phyloP scores from a whole-genome alignment of 2,797 vertebrate species.

The Syngnathus acus region DNA sequence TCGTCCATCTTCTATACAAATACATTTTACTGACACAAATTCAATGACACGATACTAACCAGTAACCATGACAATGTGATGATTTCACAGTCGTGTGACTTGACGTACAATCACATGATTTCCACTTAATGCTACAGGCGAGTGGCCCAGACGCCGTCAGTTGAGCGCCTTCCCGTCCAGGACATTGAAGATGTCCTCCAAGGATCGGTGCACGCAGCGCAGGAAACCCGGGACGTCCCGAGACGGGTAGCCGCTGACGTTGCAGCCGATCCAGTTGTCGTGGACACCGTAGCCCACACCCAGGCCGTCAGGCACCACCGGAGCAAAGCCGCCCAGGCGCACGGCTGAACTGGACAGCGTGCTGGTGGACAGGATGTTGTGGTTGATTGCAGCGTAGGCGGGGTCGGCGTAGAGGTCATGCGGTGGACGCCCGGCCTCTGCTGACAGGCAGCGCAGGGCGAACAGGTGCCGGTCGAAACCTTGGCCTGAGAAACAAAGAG shows the following conservation, averaged over 20 bases:
- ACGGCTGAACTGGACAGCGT: conserved; percentile 85
- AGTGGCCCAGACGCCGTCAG: conserved; percentile 10
- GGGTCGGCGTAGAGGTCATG: conserved; percentile 81
- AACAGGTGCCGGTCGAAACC: conserved; percentile 96
- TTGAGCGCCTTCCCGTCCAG: conserved; percentile 77
- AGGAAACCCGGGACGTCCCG: conserved; percentile 84
- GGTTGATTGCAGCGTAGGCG: conserved; percentile 82
- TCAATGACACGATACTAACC: not conserved
- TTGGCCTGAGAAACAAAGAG: conserved; percentile 72
- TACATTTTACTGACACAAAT: not conserved
- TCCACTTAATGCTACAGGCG: not conserved
- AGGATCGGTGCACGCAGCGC: conserved; percentile 78
- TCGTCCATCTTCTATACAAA: not conserved
- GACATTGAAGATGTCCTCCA: conserved; percentile 87
- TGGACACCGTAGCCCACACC: conserved; percentile 86
- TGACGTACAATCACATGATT: not conserved
- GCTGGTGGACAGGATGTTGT: conserved; percentile 96
- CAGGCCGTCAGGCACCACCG: conserved; percentile 89
- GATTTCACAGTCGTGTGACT: too few relatives aligned
- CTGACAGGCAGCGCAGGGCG: conserved; percentile 75
- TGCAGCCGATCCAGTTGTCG: conserved; percentile 87
- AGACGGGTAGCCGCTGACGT: conserved; percentile 79
- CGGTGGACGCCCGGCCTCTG: conserved; percentile 63
- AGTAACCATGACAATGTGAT: not conserved
- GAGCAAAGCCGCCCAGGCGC: conserved; percentile 85